Conservation (phyloP, 2,113 vertebrate genomes). For the Bambusicola thoracicus region DNA sequence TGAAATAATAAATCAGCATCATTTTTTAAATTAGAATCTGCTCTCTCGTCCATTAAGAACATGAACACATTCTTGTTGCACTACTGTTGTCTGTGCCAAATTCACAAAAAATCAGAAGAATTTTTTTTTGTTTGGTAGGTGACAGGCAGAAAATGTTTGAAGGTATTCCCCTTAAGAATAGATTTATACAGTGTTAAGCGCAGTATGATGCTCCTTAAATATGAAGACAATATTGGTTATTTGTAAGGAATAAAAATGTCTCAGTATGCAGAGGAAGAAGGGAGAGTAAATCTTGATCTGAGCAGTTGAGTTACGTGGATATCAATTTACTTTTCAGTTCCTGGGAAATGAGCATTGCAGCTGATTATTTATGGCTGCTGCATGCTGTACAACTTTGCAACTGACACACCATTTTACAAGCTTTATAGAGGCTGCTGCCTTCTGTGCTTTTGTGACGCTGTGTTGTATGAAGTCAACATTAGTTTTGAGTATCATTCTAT, state of each 20-base stretch:
- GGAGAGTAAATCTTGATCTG: not conserved
- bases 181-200: not conserved
- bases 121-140: not conserved
- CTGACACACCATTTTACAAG: not conserved
- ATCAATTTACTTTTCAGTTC: not conserved
- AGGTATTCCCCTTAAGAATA: not conserved
- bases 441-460: not conserved
- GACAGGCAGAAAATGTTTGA: not conserved
- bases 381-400: not conserved
- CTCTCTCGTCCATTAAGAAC: not conserved
- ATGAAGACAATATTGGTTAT: not conserved
- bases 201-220: not conserved
- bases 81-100: not conserved
- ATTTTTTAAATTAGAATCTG: not conserved
- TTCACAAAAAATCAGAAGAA: not conserved
- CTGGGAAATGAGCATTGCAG: not conserved
- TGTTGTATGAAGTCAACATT: fast-evolving
- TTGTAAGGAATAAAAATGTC: not conserved
- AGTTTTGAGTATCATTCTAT: not conserved
- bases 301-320: not conserved
- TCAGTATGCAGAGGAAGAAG: not conserved
- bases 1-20: not conserved
- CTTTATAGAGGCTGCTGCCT: not conserved
- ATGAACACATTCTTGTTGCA: not conserved
- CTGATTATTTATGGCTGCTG: not conserved